Base-by-base conservation (phyloP, 2,888 invertebrate species). In the Noctuana brunneofusca region DNA sequence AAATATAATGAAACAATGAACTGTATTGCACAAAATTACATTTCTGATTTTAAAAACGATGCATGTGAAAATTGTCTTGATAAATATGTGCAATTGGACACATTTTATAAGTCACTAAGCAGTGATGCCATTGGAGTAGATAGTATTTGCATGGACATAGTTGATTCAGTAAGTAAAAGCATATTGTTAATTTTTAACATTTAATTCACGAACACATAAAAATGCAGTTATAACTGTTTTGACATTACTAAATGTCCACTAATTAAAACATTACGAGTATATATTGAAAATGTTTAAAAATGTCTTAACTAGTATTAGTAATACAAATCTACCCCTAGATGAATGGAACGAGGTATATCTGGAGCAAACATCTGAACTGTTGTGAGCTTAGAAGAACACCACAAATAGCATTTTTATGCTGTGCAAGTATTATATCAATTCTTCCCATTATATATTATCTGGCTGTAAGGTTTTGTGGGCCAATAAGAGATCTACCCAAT, bases 141-240 rank as follows among this genome's bases (percentile, higher is more conserved):
- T 66, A 92, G 89, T 65, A 86, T 94, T 64, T 95, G 95, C 71
- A 94, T 95, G 93, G 95, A 95, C 77, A 90, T 94, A 69, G 93
- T 94, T 1, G 95, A 95, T 82, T 84, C 93, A 68, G 95, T 94
- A 83, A 89, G 91, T 85, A 65, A 48, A 54, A 52, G 9, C 8
- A 27, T 5, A 22, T 12, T 18, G 14, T n/a, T 46, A 18, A 1
- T 27, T 46, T 48, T 46, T n/a, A 16, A 54, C 30, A 20, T 62
- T 62, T 3, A 14, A 56, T 41, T n/a, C 27, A 58, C 12, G 38
- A 38, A 41, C 46, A 54, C 54, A 46, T 46, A 30, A 18, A 50
- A 52, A 30, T 46, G 9, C 9, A 48, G 18, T 12, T 22, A 48
- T 4, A 22, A 41, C 8, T 8, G n/a, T n/a, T 41, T 41, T 5